phyloP scores from a whole-genome alignment of 2,888 invertebrate species.

The Prosapia bicincta region DNA sequence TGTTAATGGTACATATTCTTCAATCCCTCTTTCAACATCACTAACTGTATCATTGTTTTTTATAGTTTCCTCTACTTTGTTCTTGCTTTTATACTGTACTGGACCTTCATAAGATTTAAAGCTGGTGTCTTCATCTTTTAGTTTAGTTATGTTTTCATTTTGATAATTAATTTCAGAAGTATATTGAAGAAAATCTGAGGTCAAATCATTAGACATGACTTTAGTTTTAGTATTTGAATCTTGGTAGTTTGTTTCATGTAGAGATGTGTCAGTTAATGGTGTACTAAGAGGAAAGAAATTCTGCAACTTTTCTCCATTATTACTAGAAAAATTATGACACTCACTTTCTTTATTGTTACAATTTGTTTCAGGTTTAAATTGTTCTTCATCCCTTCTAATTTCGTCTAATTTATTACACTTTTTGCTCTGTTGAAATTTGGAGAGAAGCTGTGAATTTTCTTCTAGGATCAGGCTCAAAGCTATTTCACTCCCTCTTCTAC shows the following conservation, averaged over 20 bases:
- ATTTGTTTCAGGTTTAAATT: not conserved
- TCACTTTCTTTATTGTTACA: not conserved
- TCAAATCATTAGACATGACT: not conserved
- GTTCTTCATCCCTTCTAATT: not conserved
- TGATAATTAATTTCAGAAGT: not conserved
- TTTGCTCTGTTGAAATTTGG: slow-evolving; percentile 60
- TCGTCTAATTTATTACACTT: not conserved
- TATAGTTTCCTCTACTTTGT: too few relatives aligned
- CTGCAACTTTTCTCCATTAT: not conserved
- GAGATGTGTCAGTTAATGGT: not conserved
- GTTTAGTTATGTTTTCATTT: too few relatives aligned
- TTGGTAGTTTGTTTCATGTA: not conserved
- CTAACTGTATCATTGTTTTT: too few relatives aligned
- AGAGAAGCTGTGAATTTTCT: slow-evolving; percentile 79
- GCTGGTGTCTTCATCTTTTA: too few relatives aligned
- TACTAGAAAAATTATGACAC: not conserved
- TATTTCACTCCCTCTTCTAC: slow-evolving; percentile 55
- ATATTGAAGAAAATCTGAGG: too few relatives aligned
- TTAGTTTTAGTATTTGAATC: not conserved
- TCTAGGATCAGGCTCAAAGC: slow-evolving; percentile 71
- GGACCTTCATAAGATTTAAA: too few relatives aligned
- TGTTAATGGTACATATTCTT: too few relatives aligned
- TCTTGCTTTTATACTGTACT: too few relatives aligned
- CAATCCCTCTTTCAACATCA: too few relatives aligned
- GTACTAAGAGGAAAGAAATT: not conserved